phyloP scores from a whole-genome alignment of 2,888 invertebrate genomes.

The Calameuta filiformis region DNA sequence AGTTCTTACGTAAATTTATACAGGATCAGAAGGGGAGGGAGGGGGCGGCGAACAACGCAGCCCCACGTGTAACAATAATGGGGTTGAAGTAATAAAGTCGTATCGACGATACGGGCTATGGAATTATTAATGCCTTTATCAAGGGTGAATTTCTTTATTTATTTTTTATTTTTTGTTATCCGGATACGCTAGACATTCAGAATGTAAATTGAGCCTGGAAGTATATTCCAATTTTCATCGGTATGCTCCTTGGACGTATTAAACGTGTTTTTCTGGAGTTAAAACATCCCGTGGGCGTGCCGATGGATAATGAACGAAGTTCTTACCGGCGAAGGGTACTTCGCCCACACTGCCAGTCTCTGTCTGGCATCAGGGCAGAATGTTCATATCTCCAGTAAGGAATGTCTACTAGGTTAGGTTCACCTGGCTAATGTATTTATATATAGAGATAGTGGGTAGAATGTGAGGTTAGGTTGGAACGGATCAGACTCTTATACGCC shows the following conservation, averaged over 20 bases:
- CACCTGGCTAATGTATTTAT: background rate
- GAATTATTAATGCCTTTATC: background rate
- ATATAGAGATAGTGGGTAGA: background rate
- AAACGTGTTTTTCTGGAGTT: background rate
- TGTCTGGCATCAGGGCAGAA: background rate
- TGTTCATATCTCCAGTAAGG: background rate
- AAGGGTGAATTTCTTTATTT: background rate
- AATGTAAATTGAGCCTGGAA: background rate
- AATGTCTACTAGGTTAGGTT: background rate
- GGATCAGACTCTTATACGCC: background rate
- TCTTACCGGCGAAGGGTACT: background rate
- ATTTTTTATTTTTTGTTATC: background rate
- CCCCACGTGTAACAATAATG: background rate
- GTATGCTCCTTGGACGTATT: background rate
- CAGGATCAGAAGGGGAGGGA: fast-evolving
- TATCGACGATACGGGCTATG: background rate
- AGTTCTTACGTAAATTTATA: background rate
- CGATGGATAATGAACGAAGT: background rate
- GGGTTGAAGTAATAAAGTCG: background rate
- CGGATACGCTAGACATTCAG: background rate
- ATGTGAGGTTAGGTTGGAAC: background rate
- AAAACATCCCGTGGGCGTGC: background rate
- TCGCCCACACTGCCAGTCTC: background rate
- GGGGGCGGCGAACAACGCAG: background rate
- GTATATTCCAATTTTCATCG: background rate